Evolutionary conservation across 1,140 invertebrate species (phyloP).

Genomic region (Apis laboriosa): DNA sequence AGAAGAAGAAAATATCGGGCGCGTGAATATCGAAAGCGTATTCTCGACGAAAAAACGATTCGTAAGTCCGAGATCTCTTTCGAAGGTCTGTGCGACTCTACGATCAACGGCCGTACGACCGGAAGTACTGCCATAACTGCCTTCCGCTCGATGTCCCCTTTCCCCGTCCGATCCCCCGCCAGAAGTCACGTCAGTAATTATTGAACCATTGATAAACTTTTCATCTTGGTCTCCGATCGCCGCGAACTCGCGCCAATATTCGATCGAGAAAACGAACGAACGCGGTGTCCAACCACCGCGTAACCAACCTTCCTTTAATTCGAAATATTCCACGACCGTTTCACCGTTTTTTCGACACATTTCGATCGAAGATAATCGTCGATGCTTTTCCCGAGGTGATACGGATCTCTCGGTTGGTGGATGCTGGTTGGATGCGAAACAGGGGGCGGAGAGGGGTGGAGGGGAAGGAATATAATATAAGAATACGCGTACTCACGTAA

Average conservation of each 20-base stretch:
- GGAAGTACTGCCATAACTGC: slow-evolving; percentile 71
- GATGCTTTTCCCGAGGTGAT: too few relatives aligned
- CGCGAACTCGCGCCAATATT: neutral
- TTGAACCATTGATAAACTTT: slow-evolving; percentile 55
- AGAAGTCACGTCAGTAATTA: slow-evolving; percentile 60
- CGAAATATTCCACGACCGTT: too few relatives aligned
- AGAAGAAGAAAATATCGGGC: neutral
- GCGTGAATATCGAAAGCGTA: neutral
- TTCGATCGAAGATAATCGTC: too few relatives aligned
- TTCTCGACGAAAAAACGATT: slow-evolving; percentile 3
- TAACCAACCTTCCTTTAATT: too few relatives aligned
- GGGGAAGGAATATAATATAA: neutral
- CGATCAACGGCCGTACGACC: slow-evolving; percentile 67
- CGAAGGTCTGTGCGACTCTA: slow-evolving; percentile 55
- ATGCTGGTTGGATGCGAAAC: too few relatives aligned
- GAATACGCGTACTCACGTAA: slow-evolving; percentile 80
- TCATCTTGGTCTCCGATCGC: slow-evolving; percentile 37
- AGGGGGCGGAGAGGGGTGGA: too few relatives aligned
- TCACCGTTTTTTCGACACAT: too few relatives aligned
- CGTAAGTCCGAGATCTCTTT: slow-evolving; percentile 57
- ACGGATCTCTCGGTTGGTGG: too few relatives aligned
- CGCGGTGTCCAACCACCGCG: too few relatives aligned
- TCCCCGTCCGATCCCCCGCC: slow-evolving; percentile 33
- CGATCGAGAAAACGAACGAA: neutral
- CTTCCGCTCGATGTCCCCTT: slow-evolving; percentile 67